These are phyloP conservation scores for Scaptomyza parva DNA, from an alignment of 2,888 invertebrate species.

Conservation along the genomic window DNA sequence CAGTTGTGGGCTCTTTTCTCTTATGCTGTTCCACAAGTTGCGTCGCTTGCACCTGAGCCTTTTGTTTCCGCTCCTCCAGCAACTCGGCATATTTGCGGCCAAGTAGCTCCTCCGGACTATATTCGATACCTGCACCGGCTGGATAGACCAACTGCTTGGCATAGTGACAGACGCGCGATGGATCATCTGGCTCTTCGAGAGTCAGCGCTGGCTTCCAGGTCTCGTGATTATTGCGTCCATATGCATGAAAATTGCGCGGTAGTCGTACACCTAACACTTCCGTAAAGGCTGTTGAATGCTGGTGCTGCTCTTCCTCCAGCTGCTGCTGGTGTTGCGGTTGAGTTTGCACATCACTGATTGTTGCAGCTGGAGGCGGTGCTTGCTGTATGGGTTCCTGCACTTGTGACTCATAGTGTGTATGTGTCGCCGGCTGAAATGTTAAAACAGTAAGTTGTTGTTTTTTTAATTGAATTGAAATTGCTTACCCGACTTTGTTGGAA, in stretches of 20 bases:
- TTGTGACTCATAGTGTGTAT: constrained; percentile 29
- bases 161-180: constrained; percentile 83
- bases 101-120: constrained; percentile 84
- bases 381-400: constrained; percentile 21
- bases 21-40: constrained; percentile 14
- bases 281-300: constrained; percentile 22
- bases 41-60: constrained; percentile 37
- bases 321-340: constrained; percentile 30
- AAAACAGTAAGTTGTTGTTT: background rate
- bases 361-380: background rate
- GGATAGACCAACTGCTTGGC: constrained; percentile 83
- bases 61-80: constrained; percentile 47
- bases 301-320: constrained; percentile 21
- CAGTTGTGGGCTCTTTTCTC: constrained; percentile 16
- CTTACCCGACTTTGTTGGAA: constrained; percentile 36
- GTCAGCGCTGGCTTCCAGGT: constrained; percentile 84
- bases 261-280: constrained; percentile 76
- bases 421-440: constrained; percentile 29
- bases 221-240: constrained; percentile 83
- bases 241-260: constrained; percentile 82
- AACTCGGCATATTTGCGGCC: constrained; percentile 73
- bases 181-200: constrained; percentile 84
- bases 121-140: constrained; percentile 80
- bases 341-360: constrained; percentile 16
- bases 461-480: background rate